Evolutionary conservation across 1,140 invertebrate species (phyloP).

Genomic region (Archivesica marissinica): DNA sequence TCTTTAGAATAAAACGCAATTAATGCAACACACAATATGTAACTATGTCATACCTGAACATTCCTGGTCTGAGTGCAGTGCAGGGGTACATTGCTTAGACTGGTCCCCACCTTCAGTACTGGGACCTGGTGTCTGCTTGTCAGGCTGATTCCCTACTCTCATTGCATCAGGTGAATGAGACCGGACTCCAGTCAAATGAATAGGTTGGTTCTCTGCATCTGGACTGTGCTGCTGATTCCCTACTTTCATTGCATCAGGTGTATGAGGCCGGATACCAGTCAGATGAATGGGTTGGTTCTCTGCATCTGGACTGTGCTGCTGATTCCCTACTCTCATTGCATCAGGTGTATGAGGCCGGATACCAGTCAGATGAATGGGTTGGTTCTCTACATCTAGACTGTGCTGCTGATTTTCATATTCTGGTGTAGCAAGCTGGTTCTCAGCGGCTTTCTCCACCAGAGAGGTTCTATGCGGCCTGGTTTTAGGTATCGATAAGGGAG

Average conservation of each 20-base stretch:
- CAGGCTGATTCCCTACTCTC: too few relatives aligned
- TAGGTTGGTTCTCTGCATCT: too few relatives aligned
- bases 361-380: neutral
- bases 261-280: too few relatives aligned
- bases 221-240: too few relatives aligned
- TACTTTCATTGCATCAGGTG: too few relatives aligned
- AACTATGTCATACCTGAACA: neutral
- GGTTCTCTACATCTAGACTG: neutral
- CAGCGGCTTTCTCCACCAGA: neutral
- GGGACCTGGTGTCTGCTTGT: neutral
- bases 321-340: neutral
- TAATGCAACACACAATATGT: neutral
- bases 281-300: too few relatives aligned
- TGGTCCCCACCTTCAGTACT: neutral
- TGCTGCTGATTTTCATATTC: neutral
- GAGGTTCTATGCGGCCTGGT: neutral
- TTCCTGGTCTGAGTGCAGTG: constrained; percentile 27
- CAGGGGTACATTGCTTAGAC: constrained; percentile 2
- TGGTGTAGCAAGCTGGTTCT: neutral
- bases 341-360: neutral
- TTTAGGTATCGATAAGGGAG: neutral
- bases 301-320: too few relatives aligned
- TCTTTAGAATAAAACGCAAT: too few relatives aligned
- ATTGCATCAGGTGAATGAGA: too few relatives aligned
- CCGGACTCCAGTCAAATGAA: too few relatives aligned